These are phyloP conservation scores for Thymallus thymallus DNA, from an alignment of 2,113 vertebrate genomes.

Conservation along the genomic window DNA sequence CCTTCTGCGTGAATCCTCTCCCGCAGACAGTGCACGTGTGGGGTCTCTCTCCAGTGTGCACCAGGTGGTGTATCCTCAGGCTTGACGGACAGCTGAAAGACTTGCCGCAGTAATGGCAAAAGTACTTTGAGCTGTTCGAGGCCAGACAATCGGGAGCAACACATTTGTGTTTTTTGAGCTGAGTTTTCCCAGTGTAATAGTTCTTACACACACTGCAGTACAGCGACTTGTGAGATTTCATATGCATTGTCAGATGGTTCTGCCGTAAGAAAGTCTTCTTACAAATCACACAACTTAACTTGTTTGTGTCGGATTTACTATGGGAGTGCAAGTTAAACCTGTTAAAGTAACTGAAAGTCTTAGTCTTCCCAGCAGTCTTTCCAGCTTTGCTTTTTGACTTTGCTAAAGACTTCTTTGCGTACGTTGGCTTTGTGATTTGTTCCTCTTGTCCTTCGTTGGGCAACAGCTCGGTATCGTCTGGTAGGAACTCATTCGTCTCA, in stretches of 20 bases:
- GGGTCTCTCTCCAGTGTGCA: conserved; percentile 68
- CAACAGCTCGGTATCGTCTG: conserved; percentile 23
- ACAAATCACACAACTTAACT: conserved; percentile 55
- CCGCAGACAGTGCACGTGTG: conserved; percentile 56
- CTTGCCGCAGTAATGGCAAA: conserved; percentile 62
- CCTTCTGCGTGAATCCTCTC: conserved; percentile 67
- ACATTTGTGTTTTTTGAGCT: conserved; percentile 52
- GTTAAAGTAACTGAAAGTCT: conserved; percentile 3
- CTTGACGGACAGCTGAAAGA: conserved; percentile 58
- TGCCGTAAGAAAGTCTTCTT: conserved; percentile 55
- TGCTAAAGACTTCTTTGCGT: conserved; percentile 6
- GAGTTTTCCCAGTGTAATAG: conserved; percentile 40
- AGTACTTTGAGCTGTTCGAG: conserved; percentile 10
- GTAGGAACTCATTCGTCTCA: conserved; percentile 21
- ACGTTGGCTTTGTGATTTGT: too few species aligned
- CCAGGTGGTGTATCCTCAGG: conserved; percentile 58
- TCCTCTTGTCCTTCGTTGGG: conserved; percentile 17
- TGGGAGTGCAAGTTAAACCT: too few species aligned
- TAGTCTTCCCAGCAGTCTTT: conserved; percentile 2
- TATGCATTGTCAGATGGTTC: conserved; percentile 59
- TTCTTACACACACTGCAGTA: conserved; percentile 59
- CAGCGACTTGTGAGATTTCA: conserved; percentile 55
- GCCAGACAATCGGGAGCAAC: conserved; percentile 16
- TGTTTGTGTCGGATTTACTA: background rate
- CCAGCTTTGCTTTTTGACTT: conserved; percentile 12